Conservation (phyloP, 2,888 invertebrate genomes). For the Rhagium mordax region DNA sequence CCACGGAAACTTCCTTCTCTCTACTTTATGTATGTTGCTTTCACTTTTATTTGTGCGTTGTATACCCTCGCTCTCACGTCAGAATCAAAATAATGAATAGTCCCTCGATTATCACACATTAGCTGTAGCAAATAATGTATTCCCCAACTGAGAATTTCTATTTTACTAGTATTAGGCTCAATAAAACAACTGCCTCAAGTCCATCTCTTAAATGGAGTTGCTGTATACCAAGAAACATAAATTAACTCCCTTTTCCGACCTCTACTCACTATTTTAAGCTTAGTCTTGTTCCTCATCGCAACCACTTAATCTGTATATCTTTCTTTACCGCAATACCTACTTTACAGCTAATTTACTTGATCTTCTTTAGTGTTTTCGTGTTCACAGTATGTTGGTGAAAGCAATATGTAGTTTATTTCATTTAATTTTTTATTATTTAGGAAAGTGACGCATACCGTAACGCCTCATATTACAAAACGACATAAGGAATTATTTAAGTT, state of each 20-base stretch:
- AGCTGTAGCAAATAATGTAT: slow-evolving; percentile 11
- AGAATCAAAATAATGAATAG: background rate
- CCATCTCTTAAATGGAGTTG: slow-evolving; percentile 24
- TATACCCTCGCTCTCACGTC: background rate
- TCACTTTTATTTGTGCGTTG: background rate
- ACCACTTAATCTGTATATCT: slow-evolving; percentile 30
- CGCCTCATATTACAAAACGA: too few species aligned
- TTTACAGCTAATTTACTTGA: slow-evolving; percentile 25
- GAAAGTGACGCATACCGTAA: too few species aligned
- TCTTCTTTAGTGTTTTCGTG: slow-evolving; percentile 14
- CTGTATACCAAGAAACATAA: slow-evolving; percentile 19
- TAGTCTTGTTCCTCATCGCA: slow-evolving; percentile 23
- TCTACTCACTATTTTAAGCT: slow-evolving; percentile 15
- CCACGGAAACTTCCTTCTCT: background rate
- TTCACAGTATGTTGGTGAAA: background rate
- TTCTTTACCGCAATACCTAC: slow-evolving; percentile 18
- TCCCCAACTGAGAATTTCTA: slow-evolving; percentile 5
- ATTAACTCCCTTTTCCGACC: slow-evolving; percentile 23
- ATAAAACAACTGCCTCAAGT: slow-evolving; percentile 24
- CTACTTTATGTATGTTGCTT: background rate
- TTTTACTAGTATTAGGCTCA: background rate
- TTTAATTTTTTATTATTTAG: background rate
- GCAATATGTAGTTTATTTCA: background rate
- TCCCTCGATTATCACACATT: background rate
- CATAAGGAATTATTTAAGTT: too few species aligned